Conservation (phyloP, 1,140 invertebrate species). For the Lepidurus arcticus region DNA sequence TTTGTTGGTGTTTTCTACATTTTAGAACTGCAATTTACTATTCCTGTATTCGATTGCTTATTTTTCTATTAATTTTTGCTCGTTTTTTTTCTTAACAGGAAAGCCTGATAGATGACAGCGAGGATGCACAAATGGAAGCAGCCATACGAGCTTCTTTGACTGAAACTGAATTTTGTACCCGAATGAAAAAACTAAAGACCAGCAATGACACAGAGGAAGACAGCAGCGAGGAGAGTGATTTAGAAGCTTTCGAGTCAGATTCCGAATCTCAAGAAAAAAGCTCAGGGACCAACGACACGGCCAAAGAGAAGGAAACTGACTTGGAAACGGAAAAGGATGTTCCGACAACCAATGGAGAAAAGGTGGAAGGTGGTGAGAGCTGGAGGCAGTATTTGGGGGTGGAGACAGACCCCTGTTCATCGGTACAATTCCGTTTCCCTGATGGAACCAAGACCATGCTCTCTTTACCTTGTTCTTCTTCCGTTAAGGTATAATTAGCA, state of each 20-base stretch:
- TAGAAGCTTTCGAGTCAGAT: constrained; percentile 29
- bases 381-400: constrained; percentile 39
- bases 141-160: constrained; percentile 47
- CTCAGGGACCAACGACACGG: neutral
- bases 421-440: constrained; percentile 46
- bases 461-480: constrained; percentile 45
- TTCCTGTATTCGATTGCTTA: neutral
- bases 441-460: constrained; percentile 46
- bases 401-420: constrained; percentile 42
- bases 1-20: neutral
- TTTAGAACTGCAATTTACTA: neutral
- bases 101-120: constrained; percentile 46
- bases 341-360: constrained; percentile 34
- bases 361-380: constrained; percentile 42
- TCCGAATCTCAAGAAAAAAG: constrained; percentile 23
- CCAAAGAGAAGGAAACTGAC: neutral
- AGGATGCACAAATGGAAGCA: constrained; percentile 47
- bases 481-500: constrained; percentile 42
- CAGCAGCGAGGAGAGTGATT: constrained; percentile 36
- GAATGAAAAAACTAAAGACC: constrained; percentile 11
- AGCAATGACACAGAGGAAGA: constrained; percentile 38
- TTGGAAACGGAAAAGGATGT: constrained; percentile 13
- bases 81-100: constrained; percentile 26
- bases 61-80: neutral
- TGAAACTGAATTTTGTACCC: constrained; percentile 2